Evolutionary conservation across 2,888 invertebrate genomes (phyloP), one percentile per base, ranked within the genome.

Genomic region (Ophion obscuratus): DNA sequence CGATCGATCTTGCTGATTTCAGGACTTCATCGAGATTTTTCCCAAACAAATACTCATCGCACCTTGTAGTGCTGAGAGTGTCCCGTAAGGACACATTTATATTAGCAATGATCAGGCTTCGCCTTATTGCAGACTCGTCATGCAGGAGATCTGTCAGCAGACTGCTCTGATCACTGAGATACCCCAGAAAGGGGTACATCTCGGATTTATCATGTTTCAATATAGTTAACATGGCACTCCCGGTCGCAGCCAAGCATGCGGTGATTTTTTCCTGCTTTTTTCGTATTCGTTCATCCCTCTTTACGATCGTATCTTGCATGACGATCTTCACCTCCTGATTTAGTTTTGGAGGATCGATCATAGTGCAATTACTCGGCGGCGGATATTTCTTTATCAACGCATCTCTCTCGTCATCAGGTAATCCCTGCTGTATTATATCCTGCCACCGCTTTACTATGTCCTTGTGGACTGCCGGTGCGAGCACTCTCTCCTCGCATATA

Each of bases 291-390:
- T 70, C 20, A 44, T 83, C 71, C 66, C 82, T 36, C 17, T 67
- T 64, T 47, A 57, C 31, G 14, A 44, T n/a, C 6, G 59, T 31
- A 2, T 77, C 77, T 27, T 59, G 75, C 24, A 59, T 14, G 0
- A 67, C 20, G 0, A 31, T 14, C n/a, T 40, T 66, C 11, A 83
- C n/a, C 24, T 83, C 66, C 14, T 24, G 24, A 78, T 83, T 83
- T 66, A 83, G 61, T 64, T 82, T 82, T 20, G 71, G 82, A 6
- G 77, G 77, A 70, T 82, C 64, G 36, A 77, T 17, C 14, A 68
- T n/a, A 3, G 14, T 11, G 27, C 74, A 68, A 24, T 81, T 81
- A 17, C 14, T n/a, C 3, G 75, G 81, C 7, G 74, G 67, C 6
- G 61, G 74, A 67, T 59, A 74, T 40, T 81, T 81, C 27, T 74